Base-by-base conservation (phyloP, 92 coral and sea anemone species). In the Isaurus tuberculatus region DNA sequence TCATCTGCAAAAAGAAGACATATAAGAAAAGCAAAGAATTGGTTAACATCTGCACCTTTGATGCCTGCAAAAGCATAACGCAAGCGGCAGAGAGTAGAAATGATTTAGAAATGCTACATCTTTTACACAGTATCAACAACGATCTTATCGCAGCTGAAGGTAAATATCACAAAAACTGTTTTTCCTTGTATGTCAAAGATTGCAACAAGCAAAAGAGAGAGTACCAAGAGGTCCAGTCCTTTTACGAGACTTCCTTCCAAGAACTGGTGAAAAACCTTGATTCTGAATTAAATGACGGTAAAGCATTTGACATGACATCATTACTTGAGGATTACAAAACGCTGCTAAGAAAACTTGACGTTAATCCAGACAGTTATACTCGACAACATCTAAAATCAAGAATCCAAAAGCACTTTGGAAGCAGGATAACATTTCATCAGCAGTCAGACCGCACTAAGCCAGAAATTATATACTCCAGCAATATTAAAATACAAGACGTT, bases 391-490 rank as follows among this genome's bases (percentile, higher is more conserved):
- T 48, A 16, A 48, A 48, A 16, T 11, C 15, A 10, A 10, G 55
- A 10, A 11, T 48, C 17, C 15, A 48, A 20, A 19, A 5, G 0
- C n/a, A 14, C 68, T 61, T 61, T 61, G 68, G 68, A 61, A 20
- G 20, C 15, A 20, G 20, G n/a, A 61, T 61, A 61, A 61, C 68
- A 22, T 61, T 32, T 30, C 63, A 53, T 58, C 86, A 81, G 40
- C 86, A 81, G 86, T 43, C 69, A 32, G 86, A 65, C 43, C 26
- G 44, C 29, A 78, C 79, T 34, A 83, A 70, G 79, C 63, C 78
- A 20, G 77, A 81, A 30, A 27, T 81, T 22, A 65, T 81, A 9
- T 66, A 65, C 85, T 65, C 57, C 30, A 16, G 49, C 8, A 79
- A 79, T 5, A 71, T 79, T 33, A 79, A 79, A 29, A 74, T 79